A percentile compares a stretch with the other conserved stretches of the same genome.
Conservation (phyloP, 2,888 invertebrate genomes). For the Rapana venosa region DNA sequence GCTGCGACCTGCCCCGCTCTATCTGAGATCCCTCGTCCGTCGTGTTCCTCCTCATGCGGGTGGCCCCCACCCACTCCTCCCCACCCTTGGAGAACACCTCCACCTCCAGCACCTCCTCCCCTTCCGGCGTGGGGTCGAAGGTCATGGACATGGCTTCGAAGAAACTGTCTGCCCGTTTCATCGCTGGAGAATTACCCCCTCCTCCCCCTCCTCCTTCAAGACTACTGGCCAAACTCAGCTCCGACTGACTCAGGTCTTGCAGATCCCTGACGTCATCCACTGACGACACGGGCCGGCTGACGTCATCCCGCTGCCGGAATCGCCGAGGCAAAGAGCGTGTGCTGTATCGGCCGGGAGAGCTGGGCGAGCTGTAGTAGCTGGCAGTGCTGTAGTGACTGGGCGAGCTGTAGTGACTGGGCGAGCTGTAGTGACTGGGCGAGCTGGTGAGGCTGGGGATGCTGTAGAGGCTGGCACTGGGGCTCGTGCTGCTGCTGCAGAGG, state of each 20-base stretch:
- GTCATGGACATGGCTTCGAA: slow-evolving; percentile 40
- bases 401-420: background rate
- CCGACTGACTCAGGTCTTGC: slow-evolving; percentile 45
- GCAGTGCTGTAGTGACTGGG: slow-evolving; percentile 13
- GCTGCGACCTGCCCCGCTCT: slow-evolving; percentile 50
- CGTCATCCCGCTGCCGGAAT: slow-evolving; percentile 27
- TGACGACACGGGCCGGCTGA: slow-evolving; percentile 53
- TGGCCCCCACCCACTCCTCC: background rate
- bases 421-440: background rate
- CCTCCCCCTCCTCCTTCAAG: slow-evolving; percentile 22
- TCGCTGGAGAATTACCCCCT: background rate
- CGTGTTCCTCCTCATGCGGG: slow-evolving; percentile 15
- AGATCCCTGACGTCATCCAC: slow-evolving; percentile 55
- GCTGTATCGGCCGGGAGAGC: slow-evolving; percentile 25
- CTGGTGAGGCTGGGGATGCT: background rate
- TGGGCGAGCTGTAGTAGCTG: background rate
- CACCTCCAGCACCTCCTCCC: slow-evolving; percentile 22
- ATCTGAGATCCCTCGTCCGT: background rate
- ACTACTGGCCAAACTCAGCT: slow-evolving; percentile 46
- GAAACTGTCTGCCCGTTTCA: slow-evolving; percentile 46
- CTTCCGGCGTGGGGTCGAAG: background rate
- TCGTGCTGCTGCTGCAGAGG: background rate
- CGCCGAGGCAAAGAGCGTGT: slow-evolving; percentile 37
- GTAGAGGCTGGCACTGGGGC: background rate
- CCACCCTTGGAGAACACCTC: slow-evolving; percentile 15